Evolutionary conservation across 2,113 vertebrate genomes (phyloP), one percentile per base, ranked within the genome.

Genomic region (Crotalus tigris): DNA sequence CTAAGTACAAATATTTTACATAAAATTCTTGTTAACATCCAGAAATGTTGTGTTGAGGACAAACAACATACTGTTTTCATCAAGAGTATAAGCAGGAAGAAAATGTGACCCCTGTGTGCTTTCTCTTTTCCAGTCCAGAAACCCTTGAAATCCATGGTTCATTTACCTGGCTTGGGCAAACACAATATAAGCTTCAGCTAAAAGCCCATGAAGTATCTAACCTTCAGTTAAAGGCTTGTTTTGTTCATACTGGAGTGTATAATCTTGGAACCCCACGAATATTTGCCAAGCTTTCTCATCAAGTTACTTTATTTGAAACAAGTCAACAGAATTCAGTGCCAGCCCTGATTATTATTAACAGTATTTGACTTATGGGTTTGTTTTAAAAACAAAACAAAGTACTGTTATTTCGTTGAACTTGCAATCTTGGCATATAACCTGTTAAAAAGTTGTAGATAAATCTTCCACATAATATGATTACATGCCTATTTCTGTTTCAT

Each of bases 121-220:
- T 89, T 94, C 51, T 10, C 0, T 87, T 90, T 94, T 95, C 5
- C 96, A 99, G 99, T 96, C 96, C 98, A 0, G 99, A 99, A 96
- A 97, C 98, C 10, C 91, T 98, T 94, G 99, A 99, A 96, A 96
- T 98, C 92, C 98, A 99, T 91, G 98, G 98, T 92, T 98, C 98
- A 0, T 99, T 99, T 95, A 98, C 98, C 0, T 99, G 99, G 99
- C 98, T 99, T 92, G 99, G 99, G 54, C 98, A 99, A 97, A 99
- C 98, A 2, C 98, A 99, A 69, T 98, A 99, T 97, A 99, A 98
- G 96, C 97, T 99, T 94, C 98, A 98, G 39, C 98, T 99, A 64
- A 96, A 97, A 95, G 97, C 98, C 75, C 98, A 98, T 94, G 98
- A 99, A 94, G 98, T 98, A 5, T 96, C 96, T 92, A 97, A 97